These are phyloP conservation scores for Chloropsis cyanopogon DNA, from an alignment of 2,113 vertebrate genomes.

Conservation along the genomic window DNA sequence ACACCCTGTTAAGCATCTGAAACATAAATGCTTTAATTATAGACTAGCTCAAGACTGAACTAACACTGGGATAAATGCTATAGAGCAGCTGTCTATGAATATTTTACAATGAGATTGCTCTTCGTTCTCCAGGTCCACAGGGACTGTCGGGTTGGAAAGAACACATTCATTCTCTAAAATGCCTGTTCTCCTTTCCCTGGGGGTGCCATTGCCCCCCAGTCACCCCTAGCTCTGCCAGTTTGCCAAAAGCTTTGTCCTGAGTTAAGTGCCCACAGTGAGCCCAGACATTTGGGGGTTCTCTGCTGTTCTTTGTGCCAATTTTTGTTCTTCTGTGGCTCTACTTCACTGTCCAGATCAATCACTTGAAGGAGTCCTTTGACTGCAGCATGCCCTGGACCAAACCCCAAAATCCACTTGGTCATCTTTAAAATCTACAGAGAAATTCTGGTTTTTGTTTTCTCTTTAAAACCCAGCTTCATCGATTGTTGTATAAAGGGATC, in stretches of 20 bases:
- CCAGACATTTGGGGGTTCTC: background rate
- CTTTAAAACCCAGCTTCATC: background rate
- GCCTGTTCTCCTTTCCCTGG: background rate
- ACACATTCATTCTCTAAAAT: background rate
- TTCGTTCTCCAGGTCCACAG: background rate
- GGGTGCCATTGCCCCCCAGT: background rate
- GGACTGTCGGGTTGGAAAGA: background rate
- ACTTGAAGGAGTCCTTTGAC: background rate
- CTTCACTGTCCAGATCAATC: background rate
- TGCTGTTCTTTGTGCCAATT: background rate
- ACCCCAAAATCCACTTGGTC: background rate
- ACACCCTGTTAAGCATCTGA: slow-evolving; percentile 68
- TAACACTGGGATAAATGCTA: slow-evolving; percentile 62
- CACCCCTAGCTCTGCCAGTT: background rate
- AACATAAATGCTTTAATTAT: slow-evolving; percentile 73
- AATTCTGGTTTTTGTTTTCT: background rate
- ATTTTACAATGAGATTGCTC: slow-evolving; percentile 55
- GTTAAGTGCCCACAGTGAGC: background rate
- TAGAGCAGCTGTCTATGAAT: slow-evolving; percentile 68
- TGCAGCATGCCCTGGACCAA: background rate
- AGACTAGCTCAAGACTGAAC: slow-evolving; percentile 60
- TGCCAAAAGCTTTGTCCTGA: background rate
- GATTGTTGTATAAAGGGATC: background rate
- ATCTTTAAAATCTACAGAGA: background rate
- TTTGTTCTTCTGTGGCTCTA: background rate